A percentile compares a stretch with the other conserved stretches of the same genome.
phyloP scores from a whole-genome alignment of 2,113 vertebrate genomes.

The Hypanus sabinus region DNA sequence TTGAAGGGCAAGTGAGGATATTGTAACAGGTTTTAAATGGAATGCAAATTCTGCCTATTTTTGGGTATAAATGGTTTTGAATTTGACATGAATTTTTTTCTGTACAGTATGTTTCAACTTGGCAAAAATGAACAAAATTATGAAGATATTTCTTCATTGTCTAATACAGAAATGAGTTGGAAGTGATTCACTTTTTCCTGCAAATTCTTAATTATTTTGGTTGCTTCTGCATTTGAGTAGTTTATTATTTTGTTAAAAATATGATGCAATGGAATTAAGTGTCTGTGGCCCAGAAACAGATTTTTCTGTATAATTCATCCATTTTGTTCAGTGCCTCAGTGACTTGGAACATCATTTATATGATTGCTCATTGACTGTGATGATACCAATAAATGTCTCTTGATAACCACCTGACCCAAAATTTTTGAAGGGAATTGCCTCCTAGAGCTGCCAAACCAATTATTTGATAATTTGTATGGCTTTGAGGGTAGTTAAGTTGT shows the following conservation, averaged over 20 bases:
- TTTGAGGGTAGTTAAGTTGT: not conserved
- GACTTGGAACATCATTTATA: not conserved
- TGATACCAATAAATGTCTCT: not conserved
- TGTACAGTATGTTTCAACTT: not conserved
- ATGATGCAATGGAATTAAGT: not conserved
- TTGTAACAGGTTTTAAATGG: not conserved
- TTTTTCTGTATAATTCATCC: not conserved
- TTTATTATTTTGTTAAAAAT: not conserved
- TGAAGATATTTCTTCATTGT: not conserved
- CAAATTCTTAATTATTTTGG: not conserved
- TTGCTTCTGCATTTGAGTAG: not conserved
- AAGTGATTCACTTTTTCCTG: not conserved
- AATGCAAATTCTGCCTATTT: not conserved
- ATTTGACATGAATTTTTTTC: not conserved
- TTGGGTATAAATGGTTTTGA: not conserved
- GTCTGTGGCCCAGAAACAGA: not conserved
- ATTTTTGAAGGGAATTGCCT: not conserved
- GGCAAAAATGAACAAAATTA: not conserved
- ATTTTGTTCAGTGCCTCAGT: not conserved
- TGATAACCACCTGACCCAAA: not conserved
- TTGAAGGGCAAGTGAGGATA: not conserved
- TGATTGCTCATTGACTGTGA: not conserved
- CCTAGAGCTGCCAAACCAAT: not conserved
- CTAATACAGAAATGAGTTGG: too few relatives aligned
- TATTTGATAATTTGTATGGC: not conserved